phyloP scores from a whole-genome alignment of 37 sponge, comb jelly and placozoan genomes.

The Aphrocallistes beatrix region DNA sequence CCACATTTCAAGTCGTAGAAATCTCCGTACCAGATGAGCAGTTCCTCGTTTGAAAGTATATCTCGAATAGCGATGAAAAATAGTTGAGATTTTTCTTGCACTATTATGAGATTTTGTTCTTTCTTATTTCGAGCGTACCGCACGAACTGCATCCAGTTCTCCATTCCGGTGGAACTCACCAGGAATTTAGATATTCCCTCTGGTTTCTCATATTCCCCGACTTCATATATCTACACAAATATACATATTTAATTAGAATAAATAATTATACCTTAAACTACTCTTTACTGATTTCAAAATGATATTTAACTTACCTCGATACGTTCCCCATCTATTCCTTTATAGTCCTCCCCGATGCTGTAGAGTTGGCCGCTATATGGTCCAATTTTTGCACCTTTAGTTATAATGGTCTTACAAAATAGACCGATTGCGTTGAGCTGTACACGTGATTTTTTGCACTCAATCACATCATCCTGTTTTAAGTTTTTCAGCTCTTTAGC shows the following conservation, averaged over 20 bases:
- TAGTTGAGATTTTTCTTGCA: constrained; percentile 41
- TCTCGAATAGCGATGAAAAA: constrained; percentile 51
- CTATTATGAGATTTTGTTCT: constrained; percentile 55
- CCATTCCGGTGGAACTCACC: background rate
- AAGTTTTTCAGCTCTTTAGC: background rate
- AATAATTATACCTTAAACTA: no score
- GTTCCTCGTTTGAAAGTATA: constrained; percentile 44
- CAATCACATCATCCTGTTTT: background rate
- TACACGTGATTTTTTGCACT: background rate
- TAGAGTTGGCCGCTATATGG: background rate
- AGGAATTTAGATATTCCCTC: background rate
- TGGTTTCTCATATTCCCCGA: background rate
- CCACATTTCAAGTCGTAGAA: constrained; percentile 39
- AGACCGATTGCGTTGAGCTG: background rate
- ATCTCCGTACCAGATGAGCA: constrained; percentile 80
- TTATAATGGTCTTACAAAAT: background rate
- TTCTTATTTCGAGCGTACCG: constrained; percentile 46
- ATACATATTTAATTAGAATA: no score
- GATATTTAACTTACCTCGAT: background rate
- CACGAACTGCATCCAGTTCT: constrained; percentile 69
- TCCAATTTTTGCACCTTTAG: background rate
- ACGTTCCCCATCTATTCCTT: background rate
- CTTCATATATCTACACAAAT: background rate
- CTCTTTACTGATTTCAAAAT: no score
- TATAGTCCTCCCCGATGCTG: background rate